Evolutionary conservation across 2,888 invertebrate genomes (phyloP).

Genomic region (Latrodectus elegans): DNA sequence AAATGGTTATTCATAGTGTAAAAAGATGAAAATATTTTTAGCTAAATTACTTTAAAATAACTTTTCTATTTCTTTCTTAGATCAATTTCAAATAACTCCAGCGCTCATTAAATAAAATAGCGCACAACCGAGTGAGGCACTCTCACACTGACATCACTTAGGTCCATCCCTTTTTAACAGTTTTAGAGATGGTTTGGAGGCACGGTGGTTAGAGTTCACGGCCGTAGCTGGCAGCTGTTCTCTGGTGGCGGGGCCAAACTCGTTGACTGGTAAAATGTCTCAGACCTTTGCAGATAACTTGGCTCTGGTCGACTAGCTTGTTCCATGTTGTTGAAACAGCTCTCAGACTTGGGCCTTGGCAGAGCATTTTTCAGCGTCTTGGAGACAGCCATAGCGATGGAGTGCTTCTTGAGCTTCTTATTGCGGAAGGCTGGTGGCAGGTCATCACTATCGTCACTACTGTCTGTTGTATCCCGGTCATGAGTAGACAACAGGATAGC

Average conservation of each 20-base stretch:
- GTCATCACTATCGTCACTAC: slow-evolving; percentile 55
- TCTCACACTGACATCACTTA: slow-evolving; percentile 23
- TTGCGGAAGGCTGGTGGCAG: slow-evolving; percentile 18
- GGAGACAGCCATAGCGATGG: slow-evolving; percentile 58
- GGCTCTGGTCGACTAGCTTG: slow-evolving; percentile 41
- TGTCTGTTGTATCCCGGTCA: slow-evolving; percentile 33
- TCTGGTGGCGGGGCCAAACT: slow-evolving; percentile 58
- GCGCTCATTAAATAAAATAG: not conserved
- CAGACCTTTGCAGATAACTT: slow-evolving; percentile 61
- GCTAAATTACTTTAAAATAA: no score
- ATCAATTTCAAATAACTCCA: not conserved
- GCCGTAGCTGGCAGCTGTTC: slow-evolving; percentile 25
- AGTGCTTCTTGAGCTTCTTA: slow-evolving; percentile 65
- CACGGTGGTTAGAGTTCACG: slow-evolving; percentile 54
- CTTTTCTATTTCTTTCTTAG: no score
- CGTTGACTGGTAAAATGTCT: slow-evolving; percentile 70
- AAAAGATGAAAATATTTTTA: no score
- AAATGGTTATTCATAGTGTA: no score
- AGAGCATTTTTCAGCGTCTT: slow-evolving; percentile 69
- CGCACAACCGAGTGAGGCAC: slow-evolving; percentile 48
- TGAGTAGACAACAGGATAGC: slow-evolving; percentile 81
- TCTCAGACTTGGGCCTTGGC: slow-evolving; percentile 88
- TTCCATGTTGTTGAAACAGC: slow-evolving; percentile 79
- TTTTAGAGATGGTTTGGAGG: slow-evolving; percentile 41
- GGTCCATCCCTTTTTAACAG: slow-evolving; percentile 22